phyloP scores from a whole-genome alignment of 2,888 invertebrate genomes.

The Atrina japonica region DNA sequence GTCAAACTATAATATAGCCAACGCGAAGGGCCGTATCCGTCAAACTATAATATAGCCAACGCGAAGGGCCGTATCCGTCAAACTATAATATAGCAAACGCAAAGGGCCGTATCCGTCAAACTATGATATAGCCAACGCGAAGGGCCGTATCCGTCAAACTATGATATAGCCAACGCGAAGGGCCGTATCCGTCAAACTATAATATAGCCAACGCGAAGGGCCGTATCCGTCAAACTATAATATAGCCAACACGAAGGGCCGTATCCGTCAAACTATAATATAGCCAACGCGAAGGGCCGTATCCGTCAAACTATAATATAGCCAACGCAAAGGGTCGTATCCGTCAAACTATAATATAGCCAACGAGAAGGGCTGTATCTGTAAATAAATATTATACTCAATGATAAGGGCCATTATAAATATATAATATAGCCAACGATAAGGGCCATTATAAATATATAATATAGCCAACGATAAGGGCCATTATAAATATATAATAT shows the following conservation, averaged over 20 bases:
- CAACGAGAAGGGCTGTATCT: no score
- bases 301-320: no score
- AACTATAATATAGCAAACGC: not conserved
- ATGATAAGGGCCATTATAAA: no score
- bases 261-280: constrained; percentile 20
- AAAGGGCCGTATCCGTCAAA: constrained; percentile 30
- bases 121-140: not conserved
- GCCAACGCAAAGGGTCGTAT: no score
- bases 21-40: constrained; percentile 25
- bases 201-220: not conserved
- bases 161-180: not conserved
- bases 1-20: not conserved
- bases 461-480: no score
- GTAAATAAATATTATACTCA: no score
- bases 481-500: no score
- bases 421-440: no score
- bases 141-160: constrained; percentile 26
- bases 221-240: constrained; percentile 24
- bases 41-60: not conserved
- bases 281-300: no score
- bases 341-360: no score
- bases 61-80: constrained; percentile 29
- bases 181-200: constrained; percentile 24
- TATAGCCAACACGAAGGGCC: not conserved
- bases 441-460: no score